Percentiles rank a stretch among this genome's conserved stretches.
Conservation (phyloP, 2,797 vertebrate species). For the Macroramphosus scolopax region DNA sequence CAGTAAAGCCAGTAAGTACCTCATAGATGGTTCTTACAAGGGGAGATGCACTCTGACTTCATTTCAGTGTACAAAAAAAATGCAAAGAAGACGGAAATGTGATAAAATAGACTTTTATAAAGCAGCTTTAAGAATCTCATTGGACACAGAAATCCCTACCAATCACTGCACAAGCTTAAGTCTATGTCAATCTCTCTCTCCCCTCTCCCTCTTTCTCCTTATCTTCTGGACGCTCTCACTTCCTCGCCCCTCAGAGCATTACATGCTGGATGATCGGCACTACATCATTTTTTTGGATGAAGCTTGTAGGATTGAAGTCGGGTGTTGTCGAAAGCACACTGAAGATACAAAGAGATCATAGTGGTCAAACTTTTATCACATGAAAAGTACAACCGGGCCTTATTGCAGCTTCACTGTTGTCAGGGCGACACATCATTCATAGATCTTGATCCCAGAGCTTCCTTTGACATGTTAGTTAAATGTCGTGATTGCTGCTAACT, state of each 20-base stretch:
- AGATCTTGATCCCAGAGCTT: too few species aligned
- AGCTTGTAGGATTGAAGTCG: conserved; percentile 4
- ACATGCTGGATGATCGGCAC: conserved; percentile 32
- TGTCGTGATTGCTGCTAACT: too few species aligned
- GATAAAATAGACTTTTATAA: conserved; percentile 63
- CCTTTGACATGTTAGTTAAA: too few species aligned
- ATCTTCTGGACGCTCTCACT: conserved; percentile 28
- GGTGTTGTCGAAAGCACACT: conserved; percentile 1
- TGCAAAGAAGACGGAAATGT: conserved; percentile 49
- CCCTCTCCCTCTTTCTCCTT: conserved; percentile 17
- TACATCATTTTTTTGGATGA: conserved; percentile 27
- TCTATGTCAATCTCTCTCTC: conserved; percentile 17
- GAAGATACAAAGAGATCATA: background rate
- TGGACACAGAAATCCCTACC: conserved; percentile 58
- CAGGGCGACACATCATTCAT: too few species aligned
- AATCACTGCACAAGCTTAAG: conserved; percentile 62
- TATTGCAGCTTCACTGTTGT: conserved; percentile 12
- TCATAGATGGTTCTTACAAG: conserved; percentile 47
- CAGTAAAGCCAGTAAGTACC: conserved; percentile 48
- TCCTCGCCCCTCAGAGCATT: conserved; percentile 12
- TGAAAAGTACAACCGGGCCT: background rate
- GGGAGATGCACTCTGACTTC: conserved; percentile 35
- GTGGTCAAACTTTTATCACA: too few species aligned
- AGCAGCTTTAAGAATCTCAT: conserved; percentile 67
- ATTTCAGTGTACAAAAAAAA: conserved; percentile 58